Evolutionary conservation across 2,113 vertebrate species (phyloP).

Genomic region (Junco hyemalis): DNA sequence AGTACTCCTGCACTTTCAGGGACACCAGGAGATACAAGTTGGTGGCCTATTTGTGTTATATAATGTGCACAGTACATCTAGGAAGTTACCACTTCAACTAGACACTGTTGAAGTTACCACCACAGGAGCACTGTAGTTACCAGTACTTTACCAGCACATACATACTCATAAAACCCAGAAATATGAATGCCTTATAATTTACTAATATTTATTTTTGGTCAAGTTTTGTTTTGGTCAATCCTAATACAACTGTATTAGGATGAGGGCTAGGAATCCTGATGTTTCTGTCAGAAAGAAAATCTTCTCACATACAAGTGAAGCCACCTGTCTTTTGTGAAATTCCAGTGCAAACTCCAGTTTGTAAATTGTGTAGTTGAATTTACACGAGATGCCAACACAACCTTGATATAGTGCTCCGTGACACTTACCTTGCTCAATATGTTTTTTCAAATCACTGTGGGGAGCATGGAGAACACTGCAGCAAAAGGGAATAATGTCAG

Average conservation of each 20-base stretch:
- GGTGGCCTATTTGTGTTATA: not conserved
- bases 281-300: not conserved
- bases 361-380: not conserved
- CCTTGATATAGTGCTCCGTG: not conserved
- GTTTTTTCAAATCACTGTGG: not conserved
- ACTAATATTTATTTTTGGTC: not conserved
- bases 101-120: not conserved
- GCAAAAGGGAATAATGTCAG: not conserved
- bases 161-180: not conserved
- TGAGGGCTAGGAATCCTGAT: not conserved
- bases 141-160: not conserved
- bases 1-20: not conserved
- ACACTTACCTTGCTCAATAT: not conserved
- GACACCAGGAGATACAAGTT: not conserved
- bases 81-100: no score
- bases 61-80: not conserved
- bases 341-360: not conserved
- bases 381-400: not conserved
- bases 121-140: not conserved
- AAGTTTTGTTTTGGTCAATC: no score
- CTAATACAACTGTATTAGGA: not conserved
- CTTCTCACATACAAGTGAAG: not conserved
- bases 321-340: not conserved
- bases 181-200: not conserved
- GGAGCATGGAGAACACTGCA: not conserved